Evolutionary conservation across 2,888 invertebrate genomes (phyloP), one percentile per base, ranked within the genome.

Genomic region (Epirrhoe tristata): DNA sequence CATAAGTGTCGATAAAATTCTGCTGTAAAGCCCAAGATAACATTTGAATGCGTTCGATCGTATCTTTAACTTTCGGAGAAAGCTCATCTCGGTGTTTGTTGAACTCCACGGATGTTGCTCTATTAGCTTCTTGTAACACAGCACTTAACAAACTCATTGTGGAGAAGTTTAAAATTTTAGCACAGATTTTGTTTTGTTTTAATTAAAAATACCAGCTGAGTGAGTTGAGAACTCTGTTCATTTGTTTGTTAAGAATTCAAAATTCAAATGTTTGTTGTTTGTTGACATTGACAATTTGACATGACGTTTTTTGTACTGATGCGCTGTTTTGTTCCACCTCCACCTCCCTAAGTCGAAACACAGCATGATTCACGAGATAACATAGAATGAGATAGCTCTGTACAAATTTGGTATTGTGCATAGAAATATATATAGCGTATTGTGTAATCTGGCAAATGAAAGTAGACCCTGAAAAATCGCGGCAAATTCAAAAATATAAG

Each of bases 11-110:
- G 6, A 86, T 81, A 14, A 92, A 82, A 70, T 87, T 87, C 75
- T 93, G 91, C 70, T 91, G 90, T 67, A 93, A 79, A 63, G 87
- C 86, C 84, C 89, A 92, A 17, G 90, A 86, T 56, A 93, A 74
- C 76, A 91, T 82, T 78, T 92, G 88, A 16, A 89, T 76, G 69
- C 87, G 81, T 76, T 93, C 93, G 0, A 77, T 82, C 6, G 90
- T 63, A 66, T 91, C 90, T 82, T 85, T 87, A 65, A 92, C 46
- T 63, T 77, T 80, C 0, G 86, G 82, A 16, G 86, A 62, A 16
- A 93, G 67, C 69, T 83, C 83, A 73, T 89, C 85, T 31, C 84
- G 85, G 66, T 80, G 82, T 75, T 87, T 88, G 70, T 87, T 88
- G 12, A 85, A 73, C 6, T 92, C 88, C 60, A 86, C 86, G 1